Evolutionary conservation across 2,888 invertebrate genomes (phyloP), one percentile per base, ranked within the genome.

Genomic region (Pantelozetes paolii): DNA sequence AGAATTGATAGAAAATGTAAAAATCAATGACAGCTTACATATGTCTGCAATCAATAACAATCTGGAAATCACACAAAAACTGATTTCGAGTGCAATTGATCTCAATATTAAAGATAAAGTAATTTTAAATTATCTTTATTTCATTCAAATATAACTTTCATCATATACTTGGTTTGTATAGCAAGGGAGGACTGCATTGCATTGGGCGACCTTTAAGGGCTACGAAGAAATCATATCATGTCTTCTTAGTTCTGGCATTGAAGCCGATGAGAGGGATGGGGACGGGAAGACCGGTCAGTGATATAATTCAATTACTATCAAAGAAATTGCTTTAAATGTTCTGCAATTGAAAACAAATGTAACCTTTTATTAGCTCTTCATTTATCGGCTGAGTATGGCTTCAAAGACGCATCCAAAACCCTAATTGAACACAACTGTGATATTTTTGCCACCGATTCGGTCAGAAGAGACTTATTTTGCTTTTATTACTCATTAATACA

Each of bases 31-130:
- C 2, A 88, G 91, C 0, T 85, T 92, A 13, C 90, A 90, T 79
- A 86, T 90, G 75, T 91, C 91, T 0, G 88, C 91, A 0, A 85
- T 88, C 67, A 87, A 88, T 40, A 91, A 91, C 0, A 88, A 91
- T 81, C 83, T 86, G 0, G 82, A 85, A 28, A 86, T 89, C 23
- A 88, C 89, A 2, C 86, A 86, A 69, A 83, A 88, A 62, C 83
- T 92, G 30, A 83, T 90, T n/a, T 87, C 88, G 70, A 84, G 85
- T 74, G 89, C 88, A 6, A 89, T 89, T 18, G 85, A 87, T 75
- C 83, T 89, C 36, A 87, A 89, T 77, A 86, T 86, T 73, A 85
- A 86, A 76, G 89, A 90, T 81, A 89, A 89, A 86, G 90, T 90
- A 82, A 81, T 6, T 15, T 11, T 45, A 45, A 45, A 45, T 11